Percentiles rank a stretch among this genome's conserved stretches.
These are phyloP conservation scores for Listrodromus nycthemerus DNA, from an alignment of 2,888 invertebrate genomes.

Conservation along the genomic window DNA sequence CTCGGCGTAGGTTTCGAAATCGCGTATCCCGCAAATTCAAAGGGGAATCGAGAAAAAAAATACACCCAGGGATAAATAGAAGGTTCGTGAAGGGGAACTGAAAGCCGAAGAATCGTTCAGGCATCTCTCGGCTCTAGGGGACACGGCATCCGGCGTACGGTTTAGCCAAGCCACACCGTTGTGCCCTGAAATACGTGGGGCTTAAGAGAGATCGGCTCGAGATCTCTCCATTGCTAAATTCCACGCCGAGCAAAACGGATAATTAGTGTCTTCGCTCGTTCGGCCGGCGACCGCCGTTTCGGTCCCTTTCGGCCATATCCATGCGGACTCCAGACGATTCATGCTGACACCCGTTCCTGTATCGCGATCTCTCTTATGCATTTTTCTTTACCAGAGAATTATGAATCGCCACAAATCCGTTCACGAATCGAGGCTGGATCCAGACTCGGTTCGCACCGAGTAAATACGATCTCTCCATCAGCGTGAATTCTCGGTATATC, in stretches of 20 bases:
- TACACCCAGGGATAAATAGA: slow-evolving; percentile 1
- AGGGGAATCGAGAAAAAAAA: slow-evolving; percentile 19
- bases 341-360: slow-evolving; percentile 26
- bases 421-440: slow-evolving; percentile 4
- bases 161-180: slow-evolving; percentile 42
- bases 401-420: slow-evolving; percentile 41
- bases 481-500: slow-evolving; percentile 64
- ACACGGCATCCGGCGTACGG: slow-evolving; percentile 33
- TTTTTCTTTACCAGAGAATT: slow-evolving; percentile 33
- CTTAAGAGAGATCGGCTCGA: slow-evolving; percentile 45
- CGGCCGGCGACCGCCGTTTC: slow-evolving; percentile 18
- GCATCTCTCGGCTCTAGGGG: slow-evolving; percentile 10
- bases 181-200: slow-evolving; percentile 45
- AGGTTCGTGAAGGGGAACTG: slow-evolving; percentile 22
- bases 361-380: slow-evolving; percentile 19
- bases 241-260: slow-evolving; percentile 70
- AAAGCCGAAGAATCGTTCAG: slow-evolving; percentile 33
- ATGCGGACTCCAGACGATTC: slow-evolving; percentile 21
- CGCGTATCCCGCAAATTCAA: slow-evolving; percentile 19
- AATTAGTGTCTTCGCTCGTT: slow-evolving; percentile 71
- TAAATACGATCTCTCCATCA: slow-evolving; percentile 66
- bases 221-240: slow-evolving; percentile 71
- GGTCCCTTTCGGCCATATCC: slow-evolving; percentile 7
- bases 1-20: slow-evolving; percentile 40
- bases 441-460: slow-evolving; percentile 30